Percentiles rank a stretch among this genome's conserved stretches.
phyloP scores from a whole-genome alignment of 1,140 invertebrate genomes.

The Apis cerana region DNA sequence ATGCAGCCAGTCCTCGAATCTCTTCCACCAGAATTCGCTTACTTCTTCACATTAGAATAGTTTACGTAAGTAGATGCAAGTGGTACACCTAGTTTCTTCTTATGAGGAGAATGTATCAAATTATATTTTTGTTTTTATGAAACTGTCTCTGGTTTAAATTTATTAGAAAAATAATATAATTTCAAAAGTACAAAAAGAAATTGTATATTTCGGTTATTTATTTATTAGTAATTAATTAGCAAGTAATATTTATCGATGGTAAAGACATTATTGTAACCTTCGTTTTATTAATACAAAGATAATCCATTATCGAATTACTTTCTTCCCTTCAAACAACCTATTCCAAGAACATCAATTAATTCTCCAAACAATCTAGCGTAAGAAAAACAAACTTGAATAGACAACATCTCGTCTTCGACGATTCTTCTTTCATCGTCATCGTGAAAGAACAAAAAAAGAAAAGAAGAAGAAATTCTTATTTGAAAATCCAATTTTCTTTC shows the following conservation, averaged over 20 bases:
- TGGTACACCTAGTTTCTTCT: too few species aligned
- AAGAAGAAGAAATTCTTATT: background rate
- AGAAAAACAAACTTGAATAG: background rate
- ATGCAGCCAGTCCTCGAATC: constrained; percentile 18
- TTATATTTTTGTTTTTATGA: too few species aligned
- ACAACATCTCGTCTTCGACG: background rate
- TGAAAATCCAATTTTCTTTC: background rate
- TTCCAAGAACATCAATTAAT: background rate
- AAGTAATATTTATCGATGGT: too few species aligned
- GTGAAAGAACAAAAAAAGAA: too few species aligned
- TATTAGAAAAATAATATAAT: too few species aligned
- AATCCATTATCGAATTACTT: background rate
- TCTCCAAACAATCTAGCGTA: background rate
- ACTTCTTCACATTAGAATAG: background rate
- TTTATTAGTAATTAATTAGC: too few species aligned
- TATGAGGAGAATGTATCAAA: too few species aligned
- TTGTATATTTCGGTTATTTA: too few species aligned
- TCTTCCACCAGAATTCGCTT: too few species aligned
- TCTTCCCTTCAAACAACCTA: background rate
- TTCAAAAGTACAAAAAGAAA: too few species aligned
- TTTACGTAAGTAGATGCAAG: too few species aligned
- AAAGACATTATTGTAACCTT: background rate
- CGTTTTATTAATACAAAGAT: background rate
- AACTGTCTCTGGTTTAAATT: too few species aligned
- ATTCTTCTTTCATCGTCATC: background rate